Percentiles rank a stretch among this genome's conserved stretches.
These are phyloP conservation scores for Eugnorisma glareosa DNA, from an alignment of 2,888 invertebrate species.

Conservation along the genomic window DNA sequence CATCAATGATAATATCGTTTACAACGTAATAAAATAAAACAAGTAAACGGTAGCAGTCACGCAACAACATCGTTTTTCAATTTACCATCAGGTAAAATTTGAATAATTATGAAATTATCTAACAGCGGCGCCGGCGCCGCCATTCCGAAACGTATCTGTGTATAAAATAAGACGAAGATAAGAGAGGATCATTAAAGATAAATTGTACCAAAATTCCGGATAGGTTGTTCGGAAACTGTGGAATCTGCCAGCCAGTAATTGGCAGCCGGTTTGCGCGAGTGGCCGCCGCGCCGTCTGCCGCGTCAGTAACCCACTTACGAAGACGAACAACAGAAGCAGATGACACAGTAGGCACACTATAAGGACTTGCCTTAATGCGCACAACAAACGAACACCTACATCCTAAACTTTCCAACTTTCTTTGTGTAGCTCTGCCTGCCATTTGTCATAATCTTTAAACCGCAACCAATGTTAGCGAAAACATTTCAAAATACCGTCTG, in stretches of 20 bases:
- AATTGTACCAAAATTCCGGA: conserved; percentile 60
- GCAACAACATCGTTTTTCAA: conserved; percentile 70
- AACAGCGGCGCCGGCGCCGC: conserved; percentile 46
- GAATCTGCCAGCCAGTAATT: conserved; percentile 71
- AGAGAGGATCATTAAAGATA: conserved; percentile 51
- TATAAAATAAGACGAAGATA: conserved; percentile 59
- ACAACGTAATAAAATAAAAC: conserved; percentile 68
- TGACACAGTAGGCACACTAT: conserved; percentile 58
- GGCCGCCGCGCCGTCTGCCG: conserved; percentile 84
- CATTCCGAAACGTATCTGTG: conserved; percentile 50
- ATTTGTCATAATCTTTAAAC: conserved; percentile 51
- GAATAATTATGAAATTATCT: conserved; percentile 69
- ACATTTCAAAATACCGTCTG: conserved; percentile 48
- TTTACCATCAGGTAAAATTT: conserved; percentile 64
- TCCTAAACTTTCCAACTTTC: conserved; percentile 69
- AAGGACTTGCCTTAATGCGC: conserved; percentile 66
- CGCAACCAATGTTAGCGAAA: conserved; percentile 55
- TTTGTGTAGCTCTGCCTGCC: conserved; percentile 40
- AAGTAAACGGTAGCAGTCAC: conserved; percentile 75
- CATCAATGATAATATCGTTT: conserved; percentile 64
- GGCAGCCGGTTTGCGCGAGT: conserved; percentile 76
- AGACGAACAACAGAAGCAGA: conserved; percentile 69
- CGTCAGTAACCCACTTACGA: conserved; percentile 79
- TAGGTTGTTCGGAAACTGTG: conserved; percentile 57
- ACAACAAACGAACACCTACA: conserved; percentile 64